phyloP scores from a whole-genome alignment of 2,888 invertebrate species.

The Agrotis exclamationis region DNA sequence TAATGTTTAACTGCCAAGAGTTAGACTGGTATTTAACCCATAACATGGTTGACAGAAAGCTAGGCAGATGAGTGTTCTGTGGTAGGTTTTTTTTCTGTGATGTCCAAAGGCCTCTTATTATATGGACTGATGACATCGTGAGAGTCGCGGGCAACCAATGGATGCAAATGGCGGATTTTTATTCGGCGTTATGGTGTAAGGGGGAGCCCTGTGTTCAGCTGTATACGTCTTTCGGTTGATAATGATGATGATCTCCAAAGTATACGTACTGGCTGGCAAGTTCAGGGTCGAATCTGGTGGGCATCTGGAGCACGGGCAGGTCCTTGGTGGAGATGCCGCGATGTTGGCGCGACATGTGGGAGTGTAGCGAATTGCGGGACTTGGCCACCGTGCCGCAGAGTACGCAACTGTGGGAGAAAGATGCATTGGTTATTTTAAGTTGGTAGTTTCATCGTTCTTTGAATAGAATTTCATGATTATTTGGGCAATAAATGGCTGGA shows the following conservation, averaged over 20 bases:
- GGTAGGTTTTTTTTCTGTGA: no score
- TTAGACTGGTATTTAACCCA: neutral
- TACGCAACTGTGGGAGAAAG: slow-evolving; percentile 92
- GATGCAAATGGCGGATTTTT: no score
- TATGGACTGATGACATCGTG: no score
- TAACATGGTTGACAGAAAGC: neutral
- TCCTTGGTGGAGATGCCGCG: slow-evolving; percentile 98
- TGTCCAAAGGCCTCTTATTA: no score
- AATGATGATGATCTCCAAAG: neutral
- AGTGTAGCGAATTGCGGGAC: slow-evolving; percentile 97
- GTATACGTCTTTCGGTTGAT: no score
- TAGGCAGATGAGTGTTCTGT: neutral
- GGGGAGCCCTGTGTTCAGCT: no score
- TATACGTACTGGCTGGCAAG: slow-evolving; percentile 94
- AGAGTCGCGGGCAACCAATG: no score
- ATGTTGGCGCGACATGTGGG: slow-evolving; percentile 98
- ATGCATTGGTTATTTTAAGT: neutral
- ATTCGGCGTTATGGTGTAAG: no score
- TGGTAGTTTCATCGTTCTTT: no score
- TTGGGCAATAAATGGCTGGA: no score
- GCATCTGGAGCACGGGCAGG: slow-evolving; percentile 97
- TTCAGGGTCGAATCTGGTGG: slow-evolving; percentile 97
- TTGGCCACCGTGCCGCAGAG: slow-evolving; percentile 98
- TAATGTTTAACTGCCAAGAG: no score
- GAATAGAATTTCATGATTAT: no score